Evolutionary conservation across 2,797 vertebrate genomes (phyloP).

Genomic region (Netta rufina): DNA sequence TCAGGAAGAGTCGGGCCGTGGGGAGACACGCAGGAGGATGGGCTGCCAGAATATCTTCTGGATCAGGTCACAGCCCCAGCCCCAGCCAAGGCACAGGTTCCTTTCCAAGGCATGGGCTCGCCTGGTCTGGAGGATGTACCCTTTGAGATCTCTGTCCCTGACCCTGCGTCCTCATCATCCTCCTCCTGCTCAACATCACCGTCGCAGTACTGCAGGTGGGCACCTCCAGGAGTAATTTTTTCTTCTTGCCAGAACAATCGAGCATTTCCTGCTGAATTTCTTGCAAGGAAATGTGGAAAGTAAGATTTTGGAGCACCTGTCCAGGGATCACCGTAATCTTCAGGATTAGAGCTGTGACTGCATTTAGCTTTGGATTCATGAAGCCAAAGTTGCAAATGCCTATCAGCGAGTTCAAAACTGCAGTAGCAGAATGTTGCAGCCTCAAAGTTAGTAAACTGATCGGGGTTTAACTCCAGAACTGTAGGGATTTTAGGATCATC

Average conservation of each 20-base stretch:
- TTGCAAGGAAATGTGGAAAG: not conserved
- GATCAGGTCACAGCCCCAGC: not conserved
- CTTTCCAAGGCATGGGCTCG: not conserved
- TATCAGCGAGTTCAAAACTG: not conserved
- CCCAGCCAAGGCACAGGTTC: not conserved
- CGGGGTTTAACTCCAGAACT: not conserved
- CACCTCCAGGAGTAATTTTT: not conserved
- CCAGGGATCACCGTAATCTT: not conserved
- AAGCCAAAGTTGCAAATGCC: not conserved
- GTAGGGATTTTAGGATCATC: not conserved
- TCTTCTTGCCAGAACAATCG: not conserved
- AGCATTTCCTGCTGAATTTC: not conserved
- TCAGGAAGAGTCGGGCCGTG: not conserved
- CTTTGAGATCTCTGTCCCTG: not conserved
- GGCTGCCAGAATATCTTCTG: not conserved
- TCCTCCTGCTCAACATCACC: not conserved
- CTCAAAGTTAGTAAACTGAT: not conserved
- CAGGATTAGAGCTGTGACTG: not conserved
- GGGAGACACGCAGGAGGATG: not conserved
- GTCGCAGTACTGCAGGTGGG: not conserved
- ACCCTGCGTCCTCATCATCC: not conserved
- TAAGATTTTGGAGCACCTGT: not conserved
- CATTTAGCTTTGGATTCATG: not conserved
- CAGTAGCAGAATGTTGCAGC: not conserved
- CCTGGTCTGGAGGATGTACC: accelerated